Conservation (phyloP, 2,113 vertebrate genomes). For the Cyanistes caeruleus region DNA sequence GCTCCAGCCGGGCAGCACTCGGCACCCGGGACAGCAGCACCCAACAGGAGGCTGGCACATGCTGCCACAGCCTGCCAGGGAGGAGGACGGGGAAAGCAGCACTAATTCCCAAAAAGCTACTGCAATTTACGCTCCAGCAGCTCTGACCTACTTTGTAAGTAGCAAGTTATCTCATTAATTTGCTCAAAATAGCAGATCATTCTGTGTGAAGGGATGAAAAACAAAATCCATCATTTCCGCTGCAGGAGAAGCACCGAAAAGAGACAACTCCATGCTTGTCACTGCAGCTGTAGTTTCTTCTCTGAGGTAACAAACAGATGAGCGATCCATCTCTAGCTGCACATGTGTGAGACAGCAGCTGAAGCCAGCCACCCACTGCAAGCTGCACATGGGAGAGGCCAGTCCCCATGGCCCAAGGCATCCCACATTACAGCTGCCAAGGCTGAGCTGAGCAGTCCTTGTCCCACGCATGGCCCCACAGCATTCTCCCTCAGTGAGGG, state of each 20-base stretch:
- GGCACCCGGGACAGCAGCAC: background rate
- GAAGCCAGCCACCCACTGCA: background rate
- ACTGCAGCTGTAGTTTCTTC: background rate
- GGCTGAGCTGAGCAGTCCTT: fast-evolving
- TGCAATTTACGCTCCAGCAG: background rate
- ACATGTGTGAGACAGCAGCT: fast-evolving
- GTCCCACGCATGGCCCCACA: fast-evolving
- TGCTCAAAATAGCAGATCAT: background rate
- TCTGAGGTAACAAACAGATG: background rate
- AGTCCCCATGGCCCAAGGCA: background rate
- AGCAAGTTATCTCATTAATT: background rate
- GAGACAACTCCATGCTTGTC: background rate
- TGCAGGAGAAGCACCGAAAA: background rate
- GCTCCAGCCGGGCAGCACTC: fast-evolving
- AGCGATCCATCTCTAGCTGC: background rate
- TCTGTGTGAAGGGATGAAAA: background rate
- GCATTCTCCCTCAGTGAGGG: background rate
- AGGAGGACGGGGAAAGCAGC: background rate
- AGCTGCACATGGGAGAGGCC: fast-evolving
- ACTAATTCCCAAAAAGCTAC: background rate
- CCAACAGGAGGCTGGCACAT: fast-evolving
- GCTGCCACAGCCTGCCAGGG: too few relatives aligned
- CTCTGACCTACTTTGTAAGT: constrained; percentile 2
- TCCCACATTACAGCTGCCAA: fast-evolving
- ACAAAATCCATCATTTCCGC: background rate